A percentile compares a stretch with the other conserved stretches of the same genome.
Evolutionary conservation across 2,797 vertebrate genomes (phyloP).

Genomic region (Gephyroberyx darwinii): DNA sequence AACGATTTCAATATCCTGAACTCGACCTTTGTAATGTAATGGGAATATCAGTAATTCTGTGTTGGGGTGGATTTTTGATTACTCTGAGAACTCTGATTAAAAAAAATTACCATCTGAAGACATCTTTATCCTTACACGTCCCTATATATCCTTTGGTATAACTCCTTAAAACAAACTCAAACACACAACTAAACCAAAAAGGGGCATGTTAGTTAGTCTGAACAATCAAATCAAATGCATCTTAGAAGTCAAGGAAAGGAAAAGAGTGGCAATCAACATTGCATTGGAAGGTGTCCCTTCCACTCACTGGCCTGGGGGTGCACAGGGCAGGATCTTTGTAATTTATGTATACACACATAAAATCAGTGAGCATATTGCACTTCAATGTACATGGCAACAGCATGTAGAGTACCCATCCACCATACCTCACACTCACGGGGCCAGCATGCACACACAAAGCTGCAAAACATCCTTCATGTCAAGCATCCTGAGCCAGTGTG

Average conservation of each 20-base stretch:
- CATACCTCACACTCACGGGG: slow-evolving; percentile 9
- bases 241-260: slow-evolving; percentile 11
- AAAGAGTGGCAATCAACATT: slow-evolving; percentile 26
- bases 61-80: slow-evolving; percentile 6
- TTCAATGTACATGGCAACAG: slow-evolving; percentile 46
- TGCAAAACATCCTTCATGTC: slow-evolving; percentile 34
- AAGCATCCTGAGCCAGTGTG: slow-evolving; percentile 45
- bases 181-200: slow-evolving; percentile 33
- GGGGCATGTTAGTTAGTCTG: slow-evolving; percentile 7
- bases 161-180: slow-evolving; percentile 41
- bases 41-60: background rate
- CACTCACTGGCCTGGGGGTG: slow-evolving; percentile 21
- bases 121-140: slow-evolving; percentile 1
- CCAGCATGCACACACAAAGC: slow-evolving; percentile 31
- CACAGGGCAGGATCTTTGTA: slow-evolving; percentile 13
- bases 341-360: slow-evolving; percentile 32
- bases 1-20: no score
- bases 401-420: slow-evolving; percentile 30
- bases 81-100: slow-evolving; percentile 16
- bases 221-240: slow-evolving; percentile 28
- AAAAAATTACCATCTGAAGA: slow-evolving; percentile 24
- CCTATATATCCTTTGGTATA: slow-evolving; percentile 60
- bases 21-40: background rate
- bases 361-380: slow-evolving; percentile 69
- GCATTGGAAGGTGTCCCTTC: slow-evolving; percentile 37